Evolutionary conservation across 2,888 invertebrate species (phyloP), one percentile per base, ranked within the genome.

Genomic region (Pimpla rufipes): DNA sequence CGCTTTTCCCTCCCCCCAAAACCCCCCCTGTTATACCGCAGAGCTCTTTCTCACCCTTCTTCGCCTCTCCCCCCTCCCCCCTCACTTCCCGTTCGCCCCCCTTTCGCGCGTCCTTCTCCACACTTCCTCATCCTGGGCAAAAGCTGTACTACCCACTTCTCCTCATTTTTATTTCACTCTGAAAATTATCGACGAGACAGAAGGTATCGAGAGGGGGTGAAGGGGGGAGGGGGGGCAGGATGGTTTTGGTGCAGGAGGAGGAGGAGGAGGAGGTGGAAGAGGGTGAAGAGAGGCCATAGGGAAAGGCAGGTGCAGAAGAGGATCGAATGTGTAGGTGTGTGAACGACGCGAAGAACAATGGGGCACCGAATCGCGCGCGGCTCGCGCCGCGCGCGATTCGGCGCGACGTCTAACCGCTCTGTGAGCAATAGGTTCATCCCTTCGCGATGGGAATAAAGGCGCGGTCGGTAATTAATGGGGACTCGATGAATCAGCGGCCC

Each of bases 381-480:
- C 29, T 29, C 29, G 29, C 77, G 78, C 83, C 66, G 29, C 29
- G 2, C 29, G 29, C 29, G 29, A 29, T 84, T 84, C 81, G 74
- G 78, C 50, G 57, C 76, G 92, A 92, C 92, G 91, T 93, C 93
- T 93, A 92, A 93, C 93, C 91, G 90, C 80, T 81, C 79, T 67
- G 90, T 92, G 93, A 93, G 93, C 93, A 93, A 93, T 93, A 92
- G 93, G 93, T 91, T 91, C 92, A 90, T 93, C 93, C 93, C 91
- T 93, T 92, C 90, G 90, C 80, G 90, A 90, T 29, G 90, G 89
- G 93, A 93, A 93, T 93, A 93, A 93, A 93, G 92, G 92, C 92
- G 91, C 92, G 90, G 87, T 87, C 89, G 88, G 91, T 93, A 93
- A 93, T 93, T 93, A 93, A 93, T 93, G 92, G 93, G 87, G 86